Conservation (phyloP, 2,113 vertebrate genomes). For the Archocentrus centrarchus region DNA sequence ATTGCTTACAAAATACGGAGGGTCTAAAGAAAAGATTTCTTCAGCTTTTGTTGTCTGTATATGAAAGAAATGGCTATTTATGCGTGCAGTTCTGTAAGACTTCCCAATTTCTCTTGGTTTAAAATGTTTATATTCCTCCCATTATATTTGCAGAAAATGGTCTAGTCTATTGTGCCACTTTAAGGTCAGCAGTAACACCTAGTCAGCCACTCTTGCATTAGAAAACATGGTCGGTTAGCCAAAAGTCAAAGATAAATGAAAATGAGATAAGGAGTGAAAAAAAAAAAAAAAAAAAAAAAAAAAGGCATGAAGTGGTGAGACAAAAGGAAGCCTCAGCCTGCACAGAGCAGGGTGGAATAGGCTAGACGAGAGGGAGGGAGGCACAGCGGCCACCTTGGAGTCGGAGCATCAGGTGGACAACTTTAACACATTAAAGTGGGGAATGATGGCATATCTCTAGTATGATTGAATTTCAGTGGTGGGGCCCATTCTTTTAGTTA, state of each 20-base stretch:
- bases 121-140: not conserved
- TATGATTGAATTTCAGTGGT: conserved; percentile 9
- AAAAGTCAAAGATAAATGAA: not conserved
- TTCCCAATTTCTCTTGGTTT: not conserved
- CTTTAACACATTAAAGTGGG: conserved; percentile 12
- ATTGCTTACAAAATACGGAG: not conserved
- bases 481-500: not conserved
- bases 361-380: not conserved
- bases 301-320: not conserved
- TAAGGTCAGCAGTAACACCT: not conserved
- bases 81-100: not conserved
- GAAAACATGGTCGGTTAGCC: not conserved
- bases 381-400: not conserved
- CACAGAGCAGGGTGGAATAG: not conserved
- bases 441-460: conserved; percentile 8
- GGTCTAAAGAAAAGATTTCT: not conserved
- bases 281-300: not conserved
- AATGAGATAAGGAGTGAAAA: not conserved
- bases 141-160: not conserved
- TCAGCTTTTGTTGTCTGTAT: not conserved
- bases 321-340: not conserved
- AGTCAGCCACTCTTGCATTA: not conserved
- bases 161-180: not conserved
- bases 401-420: conserved; percentile 8
- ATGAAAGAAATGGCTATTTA: not conserved